phyloP scores from a whole-genome alignment of 1,140 invertebrate genomes.

The Ctenoplectra terminalis region DNA sequence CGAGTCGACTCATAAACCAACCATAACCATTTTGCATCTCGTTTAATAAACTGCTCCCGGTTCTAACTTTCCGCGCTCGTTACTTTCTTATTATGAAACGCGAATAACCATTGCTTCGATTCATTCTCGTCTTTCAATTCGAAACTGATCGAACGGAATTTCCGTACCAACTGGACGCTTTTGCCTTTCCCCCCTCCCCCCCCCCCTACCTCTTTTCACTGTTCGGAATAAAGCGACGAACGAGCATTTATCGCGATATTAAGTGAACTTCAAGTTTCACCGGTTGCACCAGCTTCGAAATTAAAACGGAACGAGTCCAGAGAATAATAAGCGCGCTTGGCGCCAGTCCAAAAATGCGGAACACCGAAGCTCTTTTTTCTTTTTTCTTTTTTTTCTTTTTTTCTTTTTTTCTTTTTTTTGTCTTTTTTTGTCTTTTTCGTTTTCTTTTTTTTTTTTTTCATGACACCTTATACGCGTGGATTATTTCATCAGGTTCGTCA shows the following conservation, averaged over 20 bases:
- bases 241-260: neutral
- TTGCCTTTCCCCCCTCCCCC: no score
- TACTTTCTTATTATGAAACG: neutral
- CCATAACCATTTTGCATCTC: neutral
- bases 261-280: constrained; percentile 24
- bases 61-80: neutral
- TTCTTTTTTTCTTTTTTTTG: no score
- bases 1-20: constrained; percentile 15
- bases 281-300: constrained; percentile 1
- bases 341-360: neutral
- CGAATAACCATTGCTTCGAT: no score
- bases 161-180: no score
- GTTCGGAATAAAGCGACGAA: neutral
- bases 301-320: constrained; percentile 28
- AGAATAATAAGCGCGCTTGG: constrained; percentile 37
- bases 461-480: constrained; percentile 25
- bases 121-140: no score
- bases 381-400: no score
- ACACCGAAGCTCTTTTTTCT: neutral
- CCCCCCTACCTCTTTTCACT: no score
- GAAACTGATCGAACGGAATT: no score
- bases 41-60: constrained; percentile 1
- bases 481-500: constrained; percentile 30
- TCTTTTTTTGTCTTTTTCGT: no score
- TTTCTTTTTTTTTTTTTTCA: neutral